Evolutionary conservation across 2,888 invertebrate genomes (phyloP), one percentile per base, ranked within the genome.

Genomic region (Hybos culiciformis): DNA sequence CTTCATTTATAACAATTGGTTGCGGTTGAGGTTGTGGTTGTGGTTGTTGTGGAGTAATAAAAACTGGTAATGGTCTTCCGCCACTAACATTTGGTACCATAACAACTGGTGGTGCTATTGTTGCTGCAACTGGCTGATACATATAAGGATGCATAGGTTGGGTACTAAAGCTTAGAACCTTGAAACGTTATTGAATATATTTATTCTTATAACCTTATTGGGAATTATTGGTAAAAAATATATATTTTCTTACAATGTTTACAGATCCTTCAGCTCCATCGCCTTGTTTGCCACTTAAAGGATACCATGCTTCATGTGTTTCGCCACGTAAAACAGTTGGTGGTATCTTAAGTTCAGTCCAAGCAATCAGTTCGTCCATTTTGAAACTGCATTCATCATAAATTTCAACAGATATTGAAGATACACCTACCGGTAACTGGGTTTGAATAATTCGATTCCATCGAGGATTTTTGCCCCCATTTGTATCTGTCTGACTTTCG

Each of bases 351-450:
- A 93, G 80, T 62, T 90, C 85, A 0, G 87, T 77, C 91, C 92
- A 96, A 1, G 94, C 97, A 53, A 97, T 82, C 47, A 92, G 70
- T 66, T 96, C 94, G 66, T 97, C 96, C 77, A 87, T 83, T 17
- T 92, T 88, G 65, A 97, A 93, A 14, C 93, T 90, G 62, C 92
- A 84, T 70, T 96, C 97, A 68, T 97, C 97, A 66, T 86, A 97
- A 51, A 97, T 84, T 73, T 97, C 96, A 54, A 97, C 61, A 58
- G 86, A 87, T 52, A 97, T 75, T 11, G 83, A 78, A 58, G 83
- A 83, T 12, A 96, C 86, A 36, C 94, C 93, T 51, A 80, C 77
- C 1, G 94, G 91, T 46, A 96, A 71, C 50, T 61, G 60, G 37
- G 54, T 55, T 60, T 90, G 87, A 52, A 96, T 82, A 41, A 86